phyloP scores from a whole-genome alignment of 2,888 invertebrate genomes.

The Crocallis elinguaria region DNA sequence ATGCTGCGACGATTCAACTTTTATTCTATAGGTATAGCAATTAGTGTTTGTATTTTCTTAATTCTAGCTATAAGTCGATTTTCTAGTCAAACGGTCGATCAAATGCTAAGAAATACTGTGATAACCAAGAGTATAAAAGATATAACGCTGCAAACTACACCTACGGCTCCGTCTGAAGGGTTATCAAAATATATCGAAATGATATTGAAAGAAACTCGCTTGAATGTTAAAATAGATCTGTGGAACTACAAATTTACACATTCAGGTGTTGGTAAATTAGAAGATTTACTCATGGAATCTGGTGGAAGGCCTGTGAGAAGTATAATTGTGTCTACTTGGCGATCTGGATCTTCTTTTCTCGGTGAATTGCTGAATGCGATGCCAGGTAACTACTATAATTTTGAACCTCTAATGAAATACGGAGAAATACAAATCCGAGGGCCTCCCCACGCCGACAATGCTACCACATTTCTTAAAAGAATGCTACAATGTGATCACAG shows the following conservation, averaged over 20 bases:
- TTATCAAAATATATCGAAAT: not conserved
- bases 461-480: conserved; percentile 87
- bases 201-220: conserved; percentile 56
- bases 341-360: conserved; percentile 95
- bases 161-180: too few relatives aligned
- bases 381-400: conserved; percentile 95
- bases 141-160: too few relatives aligned
- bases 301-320: conserved; percentile 90
- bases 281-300: conserved; percentile 88
- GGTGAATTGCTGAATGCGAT: conserved; percentile 93
- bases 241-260: conserved; percentile 64
- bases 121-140: too few relatives aligned
- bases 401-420: conserved; percentile 93
- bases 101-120: too few relatives aligned
- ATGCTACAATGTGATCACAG: conserved; percentile 91
- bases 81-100: too few relatives aligned
- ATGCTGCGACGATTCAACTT: too few relatives aligned
- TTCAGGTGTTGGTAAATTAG: conserved; percentile 80
- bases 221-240: conserved; percentile 69
- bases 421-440: conserved; percentile 93
- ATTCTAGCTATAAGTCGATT: too few relatives aligned
- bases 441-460: conserved; percentile 87
- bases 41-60: too few relatives aligned
- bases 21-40: too few relatives aligned
- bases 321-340: conserved; percentile 93